Percentiles rank a stretch among this genome's conserved stretches.
phyloP scores from a whole-genome alignment of 2,113 vertebrate genomes.

The Stercorarius parasiticus region DNA sequence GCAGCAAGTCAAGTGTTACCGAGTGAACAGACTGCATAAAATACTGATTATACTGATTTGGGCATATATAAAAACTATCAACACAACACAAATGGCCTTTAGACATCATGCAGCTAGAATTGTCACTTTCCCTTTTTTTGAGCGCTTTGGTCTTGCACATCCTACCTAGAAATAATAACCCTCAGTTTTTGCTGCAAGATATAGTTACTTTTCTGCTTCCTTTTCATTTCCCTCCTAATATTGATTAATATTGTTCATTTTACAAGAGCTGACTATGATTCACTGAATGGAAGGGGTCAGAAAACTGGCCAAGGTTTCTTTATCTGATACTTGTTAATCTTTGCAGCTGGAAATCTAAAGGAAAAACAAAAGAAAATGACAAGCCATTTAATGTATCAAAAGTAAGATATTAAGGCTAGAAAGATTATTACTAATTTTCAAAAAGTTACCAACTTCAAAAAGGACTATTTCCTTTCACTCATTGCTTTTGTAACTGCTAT shows the following conservation, averaged over 20 bases:
- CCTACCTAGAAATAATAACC: neutral
- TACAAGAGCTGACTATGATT: neutral
- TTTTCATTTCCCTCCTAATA: neutral
- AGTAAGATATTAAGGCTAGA: neutral
- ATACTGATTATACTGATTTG: neutral
- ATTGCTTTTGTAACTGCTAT: neutral
- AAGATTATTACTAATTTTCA: slow-evolving; percentile 11
- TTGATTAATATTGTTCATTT: neutral
- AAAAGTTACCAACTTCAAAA: neutral
- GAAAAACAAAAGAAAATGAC: neutral
- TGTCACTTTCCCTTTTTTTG: neutral
- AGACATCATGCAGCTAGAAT: neutral
- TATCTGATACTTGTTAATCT: neutral
- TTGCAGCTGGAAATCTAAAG: neutral
- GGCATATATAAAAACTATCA: neutral
- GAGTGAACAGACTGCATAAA: neutral
- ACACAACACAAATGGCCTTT: neutral
- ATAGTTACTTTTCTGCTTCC: neutral
- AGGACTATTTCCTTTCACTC: neutral
- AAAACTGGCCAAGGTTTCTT: neutral
- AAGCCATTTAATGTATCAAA: neutral
- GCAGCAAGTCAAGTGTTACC: neutral
- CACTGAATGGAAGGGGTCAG: neutral
- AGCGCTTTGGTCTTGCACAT: neutral
- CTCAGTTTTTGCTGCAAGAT: neutral